Base-by-base conservation (phyloP, 2,888 invertebrate species). In the Drosophila mercatorum region DNA sequence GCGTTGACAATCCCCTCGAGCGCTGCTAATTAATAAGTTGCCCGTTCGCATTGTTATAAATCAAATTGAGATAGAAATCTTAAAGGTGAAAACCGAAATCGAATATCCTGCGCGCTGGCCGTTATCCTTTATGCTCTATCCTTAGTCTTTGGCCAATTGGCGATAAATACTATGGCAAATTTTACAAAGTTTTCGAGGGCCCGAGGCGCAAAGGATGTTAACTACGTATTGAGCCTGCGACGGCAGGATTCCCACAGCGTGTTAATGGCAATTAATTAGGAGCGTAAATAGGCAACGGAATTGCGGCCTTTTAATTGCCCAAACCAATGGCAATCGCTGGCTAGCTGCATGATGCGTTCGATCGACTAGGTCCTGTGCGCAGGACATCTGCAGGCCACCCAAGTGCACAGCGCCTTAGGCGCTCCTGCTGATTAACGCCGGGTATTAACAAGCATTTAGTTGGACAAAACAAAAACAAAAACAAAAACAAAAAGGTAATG, bases 371-470 rank as follows among this genome's bases (percentile, higher is more conserved):
- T n/a, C 44, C 22, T 1, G 36, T 22, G 38, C 22, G 2, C 51
- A 38, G 63, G 59, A 57, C 76, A 75, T 75, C 62, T 65, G 72
- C 57, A 28, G 73, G 69, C 76, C 76, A 77, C 76, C 78, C 76
- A 77, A 59, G 78, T 40, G 63, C 34, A 17, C 44, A 49, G 68
- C 71, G 63, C 75, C 57, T 44, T 49, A 67, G 76, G 65, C 71
- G 68, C 82, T 72, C 55, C 60, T 67, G 79, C 84, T 83, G 84
- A 83, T 86, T 87, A 83, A 86, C 84, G 87, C 87, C 75, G 56
- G 53, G 77, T 78, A 84, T 83, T 83, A 87, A 83, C 73, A 80
- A 81, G 70, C 81, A 86, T 86, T 83, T 86, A 83, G 84, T 62
- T 66, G 63, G 47, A 58, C 70, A 61, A 69, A 70, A 72, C 71